Percentiles rank a stretch among this genome's conserved stretches.
Evolutionary conservation across 2,797 vertebrate species (phyloP).

Genomic region (Centroberyx gerrardi): DNA sequence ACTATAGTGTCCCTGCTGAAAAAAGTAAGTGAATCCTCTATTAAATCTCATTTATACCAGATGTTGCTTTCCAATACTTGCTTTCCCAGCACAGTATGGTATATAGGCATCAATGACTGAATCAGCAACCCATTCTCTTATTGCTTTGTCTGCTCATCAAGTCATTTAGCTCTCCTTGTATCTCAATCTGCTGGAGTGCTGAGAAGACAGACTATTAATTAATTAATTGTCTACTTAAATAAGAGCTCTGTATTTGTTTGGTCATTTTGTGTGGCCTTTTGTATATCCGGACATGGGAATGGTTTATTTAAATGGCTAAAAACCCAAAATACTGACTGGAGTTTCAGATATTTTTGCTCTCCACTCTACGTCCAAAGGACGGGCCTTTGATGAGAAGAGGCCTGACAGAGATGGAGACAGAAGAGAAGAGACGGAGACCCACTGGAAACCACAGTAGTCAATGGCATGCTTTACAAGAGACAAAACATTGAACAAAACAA

Average conservation of each 20-base stretch:
- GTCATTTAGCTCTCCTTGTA: too few relatives aligned
- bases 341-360: slow-evolving; percentile 42
- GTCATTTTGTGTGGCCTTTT: not conserved
- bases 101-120: too few relatives aligned
- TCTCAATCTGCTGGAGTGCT: too few relatives aligned
- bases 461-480: slow-evolving; percentile 80
- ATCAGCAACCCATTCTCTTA: too few relatives aligned
- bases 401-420: slow-evolving; percentile 62
- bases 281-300: slow-evolving; percentile 16
- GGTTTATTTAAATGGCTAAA: slow-evolving; percentile 16
- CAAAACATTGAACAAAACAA: slow-evolving; percentile 81
- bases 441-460: slow-evolving; percentile 80
- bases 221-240: not conserved
- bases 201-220: not conserved
- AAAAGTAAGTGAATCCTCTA: too few relatives aligned
- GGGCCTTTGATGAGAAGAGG: slow-evolving; percentile 65
- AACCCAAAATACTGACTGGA: slow-evolving; percentile 14
- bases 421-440: slow-evolving; percentile 65
- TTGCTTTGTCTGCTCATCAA: too few relatives aligned
- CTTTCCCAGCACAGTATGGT: too few relatives aligned
- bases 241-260: not conserved
- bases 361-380: slow-evolving; percentile 42
- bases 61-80: too few relatives aligned
- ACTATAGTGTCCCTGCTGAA: too few relatives aligned
- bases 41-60: too few relatives aligned